Evolutionary conservation across 1,140 invertebrate genomes (phyloP).

Genomic region (Neodiprion virginianus): DNA sequence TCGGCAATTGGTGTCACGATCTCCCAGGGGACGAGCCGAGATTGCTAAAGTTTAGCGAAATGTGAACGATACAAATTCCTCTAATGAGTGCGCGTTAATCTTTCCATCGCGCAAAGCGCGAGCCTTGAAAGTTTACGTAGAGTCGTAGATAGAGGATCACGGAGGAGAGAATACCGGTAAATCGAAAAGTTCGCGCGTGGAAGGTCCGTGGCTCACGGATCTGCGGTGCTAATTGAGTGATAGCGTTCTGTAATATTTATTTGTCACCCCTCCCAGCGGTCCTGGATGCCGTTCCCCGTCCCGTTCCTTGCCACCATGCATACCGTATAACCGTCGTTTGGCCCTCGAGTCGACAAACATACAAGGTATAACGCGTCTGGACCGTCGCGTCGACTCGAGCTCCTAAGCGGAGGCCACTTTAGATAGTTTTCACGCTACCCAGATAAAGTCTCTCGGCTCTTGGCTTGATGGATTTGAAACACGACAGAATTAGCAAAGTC

Average conservation of each 20-base stretch:
- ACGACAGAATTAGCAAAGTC: constrained; percentile 32
- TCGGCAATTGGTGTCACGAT: too few species aligned
- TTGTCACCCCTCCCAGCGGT: background rate
- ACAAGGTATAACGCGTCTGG: background rate
- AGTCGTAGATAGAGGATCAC: background rate
- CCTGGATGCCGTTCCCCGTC: constrained; percentile 32
- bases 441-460: constrained; percentile 17
- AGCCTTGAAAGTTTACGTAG: background rate
- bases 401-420: constrained; percentile 35
- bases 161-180: background rate
- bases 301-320: constrained; percentile 21
- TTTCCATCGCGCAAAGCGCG: too few species aligned
- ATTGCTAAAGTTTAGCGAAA: too few species aligned
- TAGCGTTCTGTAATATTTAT: constrained; percentile 37
- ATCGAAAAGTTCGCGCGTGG: background rate
- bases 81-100: too few species aligned
- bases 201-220: background rate
- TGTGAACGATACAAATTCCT: too few species aligned
- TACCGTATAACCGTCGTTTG: background rate
- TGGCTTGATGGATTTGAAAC: constrained; percentile 33
- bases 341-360: background rate
- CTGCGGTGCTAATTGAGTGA: constrained; percentile 37
- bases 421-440: constrained; percentile 24
- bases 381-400: background rate
- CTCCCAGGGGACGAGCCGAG: too few species aligned